Conservation (phyloP, 2,888 invertebrate species). For the Cerastis rubricosa region DNA sequence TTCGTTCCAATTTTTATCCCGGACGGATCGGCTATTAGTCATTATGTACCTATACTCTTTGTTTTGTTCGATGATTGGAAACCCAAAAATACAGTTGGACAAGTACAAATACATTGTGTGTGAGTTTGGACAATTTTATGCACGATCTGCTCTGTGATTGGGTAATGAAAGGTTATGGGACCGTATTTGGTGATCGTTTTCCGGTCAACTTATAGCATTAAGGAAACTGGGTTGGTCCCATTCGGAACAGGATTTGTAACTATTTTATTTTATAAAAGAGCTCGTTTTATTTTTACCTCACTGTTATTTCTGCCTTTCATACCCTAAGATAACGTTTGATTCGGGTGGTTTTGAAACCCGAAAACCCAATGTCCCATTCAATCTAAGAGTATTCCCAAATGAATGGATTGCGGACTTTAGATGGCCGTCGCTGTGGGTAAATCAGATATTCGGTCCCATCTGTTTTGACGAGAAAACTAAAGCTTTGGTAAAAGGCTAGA, state of each 20-base stretch:
- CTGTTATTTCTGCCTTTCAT: constrained; percentile 10
- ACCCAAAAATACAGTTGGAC: constrained; percentile 52
- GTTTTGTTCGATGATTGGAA: constrained; percentile 63
- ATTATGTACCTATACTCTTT: constrained; percentile 62
- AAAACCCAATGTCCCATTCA: constrained; percentile 1
- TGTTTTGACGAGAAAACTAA: background rate
- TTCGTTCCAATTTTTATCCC: constrained; percentile 64
- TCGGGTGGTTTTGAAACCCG: constrained; percentile 12
- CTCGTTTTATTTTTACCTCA: constrained; percentile 15
- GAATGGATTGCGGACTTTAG: constrained; percentile 19
- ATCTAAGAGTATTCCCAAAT: constrained; percentile 29
- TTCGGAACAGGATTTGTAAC: constrained; percentile 10
- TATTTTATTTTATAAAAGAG: constrained; percentile 29
- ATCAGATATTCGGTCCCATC: constrained; percentile 10
- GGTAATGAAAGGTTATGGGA: constrained; percentile 49
- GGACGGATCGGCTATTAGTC: constrained; percentile 61
- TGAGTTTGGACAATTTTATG: constrained; percentile 51
- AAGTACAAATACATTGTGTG: constrained; percentile 53
- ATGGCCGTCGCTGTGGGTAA: background rate
- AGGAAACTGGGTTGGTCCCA: constrained; percentile 29
- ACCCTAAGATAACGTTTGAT: constrained; percentile 8
- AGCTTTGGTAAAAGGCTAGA: constrained; percentile 1
- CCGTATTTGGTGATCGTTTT: constrained; percentile 45
- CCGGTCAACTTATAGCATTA: constrained; percentile 40
- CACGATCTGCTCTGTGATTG: constrained; percentile 40